Percentiles rank a stretch among this genome's conserved stretches.
phyloP scores from a whole-genome alignment of 2,113 vertebrate genomes.

The Sander lucioperca region DNA sequence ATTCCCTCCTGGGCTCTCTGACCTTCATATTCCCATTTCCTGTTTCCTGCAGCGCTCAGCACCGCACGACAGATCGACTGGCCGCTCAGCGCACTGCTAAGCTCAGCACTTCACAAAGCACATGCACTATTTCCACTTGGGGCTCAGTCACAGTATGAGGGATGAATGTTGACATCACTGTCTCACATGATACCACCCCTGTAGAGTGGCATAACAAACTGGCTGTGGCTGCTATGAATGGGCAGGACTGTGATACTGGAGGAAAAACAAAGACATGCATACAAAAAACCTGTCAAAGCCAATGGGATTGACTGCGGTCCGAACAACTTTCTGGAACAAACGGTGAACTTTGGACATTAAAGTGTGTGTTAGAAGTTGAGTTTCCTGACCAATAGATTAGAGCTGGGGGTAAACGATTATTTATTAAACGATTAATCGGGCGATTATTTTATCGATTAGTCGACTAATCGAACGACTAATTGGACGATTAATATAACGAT shows the following conservation, averaged over 20 bases:
- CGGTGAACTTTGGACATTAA: background rate
- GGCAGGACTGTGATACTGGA: background rate
- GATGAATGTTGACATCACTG: conserved; percentile 41
- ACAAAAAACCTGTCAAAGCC: background rate
- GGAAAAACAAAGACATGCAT: conserved; percentile 7
- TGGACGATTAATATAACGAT: no score
- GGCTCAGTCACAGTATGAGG: conserved; percentile 35
- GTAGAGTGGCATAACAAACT: conserved; percentile 19
- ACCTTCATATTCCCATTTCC: conserved; percentile 61
- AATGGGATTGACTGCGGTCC: background rate
- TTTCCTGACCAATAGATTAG: no score
- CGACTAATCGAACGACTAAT: no score
- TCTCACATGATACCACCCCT: conserved; percentile 28
- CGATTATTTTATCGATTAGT: no score
- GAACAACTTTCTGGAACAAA: background rate
- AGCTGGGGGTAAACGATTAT: no score
- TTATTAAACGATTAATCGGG: no score
- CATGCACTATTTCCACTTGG: conserved; percentile 32
- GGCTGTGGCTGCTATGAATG: background rate
- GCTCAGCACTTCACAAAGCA: conserved; percentile 52
- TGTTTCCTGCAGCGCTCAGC: conserved; percentile 22
- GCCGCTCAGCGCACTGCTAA: conserved; percentile 25
- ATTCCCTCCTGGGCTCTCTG: no score
- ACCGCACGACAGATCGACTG: conserved; percentile 17
- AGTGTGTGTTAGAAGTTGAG: background rate